Evolutionary conservation across 1,140 invertebrate species (phyloP).

Genomic region (Drosophila pallidifrons): DNA sequence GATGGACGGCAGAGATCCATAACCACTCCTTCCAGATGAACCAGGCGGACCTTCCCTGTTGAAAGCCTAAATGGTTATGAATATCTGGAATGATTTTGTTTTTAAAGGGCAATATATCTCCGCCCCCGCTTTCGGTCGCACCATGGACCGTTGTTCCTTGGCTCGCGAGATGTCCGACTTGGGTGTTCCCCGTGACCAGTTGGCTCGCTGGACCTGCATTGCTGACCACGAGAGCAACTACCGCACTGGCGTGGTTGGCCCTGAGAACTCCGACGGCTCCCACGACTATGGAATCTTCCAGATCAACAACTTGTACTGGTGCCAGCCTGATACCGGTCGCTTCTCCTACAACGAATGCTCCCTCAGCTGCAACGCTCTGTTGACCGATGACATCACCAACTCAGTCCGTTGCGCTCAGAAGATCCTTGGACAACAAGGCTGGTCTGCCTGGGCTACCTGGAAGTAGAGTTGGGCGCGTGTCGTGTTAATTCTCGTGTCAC

Average conservation of each 20-base stretch:
- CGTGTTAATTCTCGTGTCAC: too few species aligned
- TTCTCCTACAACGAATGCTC: slow-evolving; percentile 54
- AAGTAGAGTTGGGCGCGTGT: too few species aligned
- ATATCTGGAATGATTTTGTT: too few species aligned
- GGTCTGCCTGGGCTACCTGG: slow-evolving; percentile 57
- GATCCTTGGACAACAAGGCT: slow-evolving; percentile 56
- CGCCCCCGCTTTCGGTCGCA: slow-evolving; percentile 49
- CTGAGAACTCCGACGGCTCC: slow-evolving; percentile 59
- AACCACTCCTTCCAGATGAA: slow-evolving; percentile 54
- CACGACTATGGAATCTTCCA: slow-evolving; percentile 78
- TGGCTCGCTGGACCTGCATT: slow-evolving; percentile 60
- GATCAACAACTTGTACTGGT: slow-evolving; percentile 78
- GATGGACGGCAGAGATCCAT: slow-evolving; percentile 55
- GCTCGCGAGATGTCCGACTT: slow-evolving; percentile 66
- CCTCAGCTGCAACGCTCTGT: slow-evolving; percentile 47
- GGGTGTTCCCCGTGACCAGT: slow-evolving; percentile 55
- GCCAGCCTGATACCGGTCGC: slow-evolving; percentile 58
- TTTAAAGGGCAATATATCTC: too few species aligned
- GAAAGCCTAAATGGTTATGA: background rate
- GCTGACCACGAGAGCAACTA: slow-evolving; percentile 63
- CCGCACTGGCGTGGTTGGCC: slow-evolving; percentile 55
- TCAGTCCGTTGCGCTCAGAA: slow-evolving; percentile 61
- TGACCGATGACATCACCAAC: slow-evolving; percentile 51
- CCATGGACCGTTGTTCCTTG: slow-evolving; percentile 75
- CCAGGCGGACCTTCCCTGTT: slow-evolving; percentile 68